Evolutionary conservation across 2,113 vertebrate species (phyloP), one percentile per base, ranked within the genome.

Genomic region (Grammomys surdaster): DNA sequence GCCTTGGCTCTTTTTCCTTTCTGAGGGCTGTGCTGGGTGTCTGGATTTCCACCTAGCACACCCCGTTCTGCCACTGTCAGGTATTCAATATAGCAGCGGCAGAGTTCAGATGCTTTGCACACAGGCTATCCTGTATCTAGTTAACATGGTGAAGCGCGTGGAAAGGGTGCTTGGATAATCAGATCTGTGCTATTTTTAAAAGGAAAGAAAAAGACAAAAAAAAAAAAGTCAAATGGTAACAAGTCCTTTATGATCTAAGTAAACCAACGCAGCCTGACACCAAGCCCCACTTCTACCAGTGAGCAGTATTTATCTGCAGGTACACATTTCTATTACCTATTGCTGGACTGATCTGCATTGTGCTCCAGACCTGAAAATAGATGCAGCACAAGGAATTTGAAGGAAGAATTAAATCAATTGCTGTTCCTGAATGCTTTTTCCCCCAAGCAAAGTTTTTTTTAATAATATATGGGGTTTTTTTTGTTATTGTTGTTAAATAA

Each of bases 71-170:
- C 58, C 70, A 63, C 11, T 19, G 4, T 88, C 88, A 63, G 72
- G 54, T 72, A 75, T 81, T 63, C 60, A 65, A 33, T 75, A 91
- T 86, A 93, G 76, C 87, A 94, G 91, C 20, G 51, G 93, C 58
- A 92, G 77, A 93, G 70, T 56, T 88, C 73, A 93, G 76, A 92
- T 20, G 12, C 88, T 93, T 92, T 93, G 69, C 81, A 31, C 43
- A 81, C 90, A 94, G 96, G 80, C 95, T 96, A 96, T 95, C 92
- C 91, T 93, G 75, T 72, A 85, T 86, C 90, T 85, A 90, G 85
- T 86, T 92, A 94, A 93, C 92, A 85, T 82, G 89, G 84, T 88
- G 94, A 96, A 80, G 65, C n/a, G 13, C 63, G 76, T 63, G 94
- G 93, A 95, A 93, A 90, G 48, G 67, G 78, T 51, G 70, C 90